Evolutionary conservation across 2,797 vertebrate genomes (phyloP).

Genomic region (Poecilia picta): DNA sequence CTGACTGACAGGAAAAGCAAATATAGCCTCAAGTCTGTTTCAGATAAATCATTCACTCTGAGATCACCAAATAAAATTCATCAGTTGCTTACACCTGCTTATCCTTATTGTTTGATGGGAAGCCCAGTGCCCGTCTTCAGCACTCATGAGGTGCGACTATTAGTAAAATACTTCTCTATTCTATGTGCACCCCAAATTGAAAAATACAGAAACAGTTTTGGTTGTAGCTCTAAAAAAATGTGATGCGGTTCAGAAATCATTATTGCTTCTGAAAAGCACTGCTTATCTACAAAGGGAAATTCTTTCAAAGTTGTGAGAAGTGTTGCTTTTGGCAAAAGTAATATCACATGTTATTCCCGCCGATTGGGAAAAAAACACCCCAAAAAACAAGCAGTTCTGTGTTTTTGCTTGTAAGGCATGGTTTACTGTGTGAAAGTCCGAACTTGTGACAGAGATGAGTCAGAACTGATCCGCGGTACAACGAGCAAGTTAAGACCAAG

Average conservation of each 20-base stretch:
- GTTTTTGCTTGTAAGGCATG: background rate
- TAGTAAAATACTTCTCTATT: background rate
- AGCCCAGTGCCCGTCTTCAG: background rate
- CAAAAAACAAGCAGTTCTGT: slow-evolving; percentile 13
- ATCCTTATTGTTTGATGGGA: background rate
- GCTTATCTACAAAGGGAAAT: background rate
- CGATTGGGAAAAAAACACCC: background rate
- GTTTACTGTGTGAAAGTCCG: slow-evolving; percentile 20
- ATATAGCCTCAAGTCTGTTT: background rate
- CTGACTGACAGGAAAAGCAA: background rate
- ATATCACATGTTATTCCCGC: background rate
- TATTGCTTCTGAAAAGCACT: background rate
- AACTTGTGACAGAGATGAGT: slow-evolving; percentile 55
- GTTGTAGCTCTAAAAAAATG: background rate
- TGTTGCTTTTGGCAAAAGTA: background rate
- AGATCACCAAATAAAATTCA: background rate
- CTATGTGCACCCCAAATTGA: background rate
- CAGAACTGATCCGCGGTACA: slow-evolving; percentile 30
- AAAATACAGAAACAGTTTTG: background rate
- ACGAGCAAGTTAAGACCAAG: slow-evolving; percentile 33
- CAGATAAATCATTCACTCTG: background rate
- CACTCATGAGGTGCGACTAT: background rate
- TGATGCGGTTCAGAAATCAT: background rate
- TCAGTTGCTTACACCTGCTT: background rate
- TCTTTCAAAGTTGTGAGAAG: background rate